Base-by-base conservation (phyloP, 2,113 vertebrate species). In the Pituophis catenifer region DNA sequence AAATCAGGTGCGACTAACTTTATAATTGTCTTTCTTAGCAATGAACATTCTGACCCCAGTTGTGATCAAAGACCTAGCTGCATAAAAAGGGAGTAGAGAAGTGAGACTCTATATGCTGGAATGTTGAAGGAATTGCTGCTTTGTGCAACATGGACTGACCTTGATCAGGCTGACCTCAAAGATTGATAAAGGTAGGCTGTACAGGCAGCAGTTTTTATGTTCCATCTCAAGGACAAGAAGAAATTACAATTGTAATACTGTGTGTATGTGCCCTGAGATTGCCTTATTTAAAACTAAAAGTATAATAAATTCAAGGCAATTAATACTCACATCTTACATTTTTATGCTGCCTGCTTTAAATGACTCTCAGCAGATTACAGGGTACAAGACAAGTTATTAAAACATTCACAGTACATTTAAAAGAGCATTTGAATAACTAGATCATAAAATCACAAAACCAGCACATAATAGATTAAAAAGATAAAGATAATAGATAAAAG, bases 261-360 rank as follows among this genome's bases (percentile, higher is more conserved):
- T 81, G 70, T 81, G 33, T 6, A 38, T 17, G 33, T 89, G 75
- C 8, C 4, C 88, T 91, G 81, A 89, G 95, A 95, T 86, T 93
- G 62, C 93, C 96, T 81, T 19, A n/a, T 94, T 96, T 96, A 94
- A 96, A 94, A 94, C 38, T 85, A 86, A 87, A 95, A 92, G 94
- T 21, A 19, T 54, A 59, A 91, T 21, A 95, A 93, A 96, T 90
- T 17, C 33, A 48, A 86, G 93, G 65, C 48, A 93, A 93, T 59
- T 95, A 0, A 54, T 93, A 29, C 93, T 93, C 92, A 95, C 15
- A 0, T 38, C 19, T 38, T 38, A 81, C 17, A 38, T 81, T 81
- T 81, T 81, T 81, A 38, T 81, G 33, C 33, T 38, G 70, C 33
- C 17, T 81, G n/a, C 3, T 81, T 81, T 81, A 38, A 81, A 81